Evolutionary conservation across 2,888 invertebrate genomes (phyloP), one percentile per base, ranked within the genome.

Genomic region (Caenorhabditis sinica): DNA sequence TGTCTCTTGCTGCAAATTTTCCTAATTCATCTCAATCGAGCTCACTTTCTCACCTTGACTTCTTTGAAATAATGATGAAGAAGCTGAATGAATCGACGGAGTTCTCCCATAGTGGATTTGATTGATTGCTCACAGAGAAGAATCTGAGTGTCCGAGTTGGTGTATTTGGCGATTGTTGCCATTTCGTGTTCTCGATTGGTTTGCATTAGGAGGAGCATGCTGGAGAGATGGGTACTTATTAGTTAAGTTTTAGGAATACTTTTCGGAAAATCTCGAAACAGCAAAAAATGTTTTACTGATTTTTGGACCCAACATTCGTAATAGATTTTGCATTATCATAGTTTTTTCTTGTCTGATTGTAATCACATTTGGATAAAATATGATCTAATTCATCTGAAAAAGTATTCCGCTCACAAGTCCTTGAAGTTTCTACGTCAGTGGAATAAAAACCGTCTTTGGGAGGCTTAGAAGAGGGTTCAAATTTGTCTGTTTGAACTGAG

Each of bases 111-210:
- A 17, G 68, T 76, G 33, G 68, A 45, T 28, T 36, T 45, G n/a
- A 51, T 30, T 0, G 68, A 25, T 0, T 36, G 6, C 13, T 60
- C 68, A 49, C 76, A 76, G 9, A 68, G 45, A 0, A 68, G 49
- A 30, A 76, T 65, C 33, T 60, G 49, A 20, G 68, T 76, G 1
- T 58, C 58, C 6, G 30, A 6, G 33, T 68, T 68, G 8, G 76
- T 68, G 60, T 76, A 76, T 20, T 76, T 76, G 8, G 76, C 66
- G 30, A 76, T 76, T 23, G 58, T 20, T 20, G 30, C 76, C 2
- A 68, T 20, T 45, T 68, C 60, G 36, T 60, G 23, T 17, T 25
- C 60, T 33, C 45, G 20, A 49, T 76, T 76, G 8, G n/a, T 60
- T 25, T 60, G 15, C 36, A 76, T 33, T 17, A 76, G 15, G 11